Base-by-base conservation (phyloP, 2,888 invertebrate species). In the Disparrhopalites patrizii region DNA sequence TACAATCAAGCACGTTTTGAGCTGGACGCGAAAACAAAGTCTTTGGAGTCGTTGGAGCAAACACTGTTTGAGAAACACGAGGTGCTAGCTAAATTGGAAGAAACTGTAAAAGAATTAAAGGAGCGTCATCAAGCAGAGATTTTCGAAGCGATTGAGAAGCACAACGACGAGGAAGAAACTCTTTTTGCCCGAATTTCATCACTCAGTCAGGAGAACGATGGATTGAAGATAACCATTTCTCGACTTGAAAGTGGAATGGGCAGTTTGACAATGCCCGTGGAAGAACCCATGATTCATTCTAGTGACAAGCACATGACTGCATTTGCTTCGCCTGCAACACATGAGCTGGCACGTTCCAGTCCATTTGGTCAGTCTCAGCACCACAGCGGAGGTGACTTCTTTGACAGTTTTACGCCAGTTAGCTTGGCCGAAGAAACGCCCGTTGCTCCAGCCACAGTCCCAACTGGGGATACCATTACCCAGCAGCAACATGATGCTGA, bases 1-100 rank as follows among this genome's bases (percentile, higher is more conserved):
- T 63, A 63, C 23, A 54, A 52, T n/a, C 55, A 55, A 27, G 54
- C 55, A 23, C 38, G 63, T 5, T 2, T 18, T 13, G 43, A 83
- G 62, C 79, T 89, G 4, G 83, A 85, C 73, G 78, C 80, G 1
- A 84, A 87, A 68, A 30, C 36, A 40, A 60, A 60, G 51, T 28
- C 47, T 27, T 7, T 54, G 5, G 60, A 58, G 57, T 83, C 85
- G 68, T 82, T 84, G 1, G 71, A 73, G 36, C 66, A 70, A 23
- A 30, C 60, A 1, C 23, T 71, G 1, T 70, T 71, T 58, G 70
- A 68, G 3, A 70, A 73, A 50, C 70, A 62, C 8, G 73, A 73
- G 56, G 66, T 66, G 1, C 20, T 56, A n/a, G 13, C 23, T 15
- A 36, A 27, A 30, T 18, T 63, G 13, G 66, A 66, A 43, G 60